Evolutionary conservation across 1,140 invertebrate species (phyloP), one percentile per base, ranked within the genome.

Genomic region (Neodiprion fabricii): DNA sequence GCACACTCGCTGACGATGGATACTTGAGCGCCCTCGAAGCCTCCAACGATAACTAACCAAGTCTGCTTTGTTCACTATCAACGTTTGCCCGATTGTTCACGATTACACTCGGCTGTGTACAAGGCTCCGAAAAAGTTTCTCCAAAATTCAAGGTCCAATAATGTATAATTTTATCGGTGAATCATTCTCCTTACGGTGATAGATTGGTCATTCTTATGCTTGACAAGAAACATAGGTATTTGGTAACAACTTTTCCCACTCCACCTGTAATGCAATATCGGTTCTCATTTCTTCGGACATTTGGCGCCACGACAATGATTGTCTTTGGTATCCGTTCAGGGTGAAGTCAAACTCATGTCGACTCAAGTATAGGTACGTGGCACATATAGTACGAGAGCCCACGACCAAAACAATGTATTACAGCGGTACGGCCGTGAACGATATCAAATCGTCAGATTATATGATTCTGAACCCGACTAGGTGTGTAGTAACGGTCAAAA

Each of bases 391-490:
- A 21, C 17, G 17, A 21, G 17, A 21, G 17, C 17, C 17, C 17
- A 21, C 17, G 17, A 21, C 17, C 17, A 21, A 21, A 21, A 21
- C 17, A 66, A 28, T 70, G 1, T 17, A 7, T 17, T 12, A 70
- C 48, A 9, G 68, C 21, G 1, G 10, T 21, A 7, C 21, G 7
- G 68, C 68, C n/a, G 48, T 21, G 7, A 70, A 17, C 67, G 12
- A 40, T 74, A 49, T 74, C 17, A 70, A 47, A 17, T 72, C n/a
- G 53, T 70, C 72, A 74, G 68, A 72, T 74, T 74, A 48, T 9
- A 74, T 74, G 73, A 74, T 28, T 71, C 73, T 74, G n/a, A 48
- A 74, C 73, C 71, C 73, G 71, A 74, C 72, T 74, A 74, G 67
- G 73, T 74, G 73, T 28, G 73, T 72, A 40, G 68, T 10, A 28